Evolutionary conservation across 2,113 vertebrate genomes (phyloP).

Genomic region (Dinomys branickii): DNA sequence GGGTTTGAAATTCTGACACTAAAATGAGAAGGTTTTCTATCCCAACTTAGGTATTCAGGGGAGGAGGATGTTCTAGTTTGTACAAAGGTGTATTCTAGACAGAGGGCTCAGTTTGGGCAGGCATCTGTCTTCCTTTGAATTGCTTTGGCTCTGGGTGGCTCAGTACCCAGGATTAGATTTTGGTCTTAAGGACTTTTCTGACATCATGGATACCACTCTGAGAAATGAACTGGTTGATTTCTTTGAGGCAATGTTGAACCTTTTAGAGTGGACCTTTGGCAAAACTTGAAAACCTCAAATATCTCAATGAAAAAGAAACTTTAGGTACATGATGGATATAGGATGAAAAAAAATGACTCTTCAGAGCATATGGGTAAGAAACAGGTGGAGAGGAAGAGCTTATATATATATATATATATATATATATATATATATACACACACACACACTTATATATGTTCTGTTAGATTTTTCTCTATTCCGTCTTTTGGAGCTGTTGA

Average conservation of each 20-base stretch:
- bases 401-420: no score
- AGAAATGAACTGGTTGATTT: background rate
- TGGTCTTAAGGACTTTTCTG: background rate
- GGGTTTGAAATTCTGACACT: background rate
- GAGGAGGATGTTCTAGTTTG: background rate
- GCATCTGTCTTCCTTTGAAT: background rate
- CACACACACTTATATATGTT: no score
- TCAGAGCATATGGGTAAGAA: conserved; percentile 30
- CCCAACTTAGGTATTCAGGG: background rate
- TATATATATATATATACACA: no score
- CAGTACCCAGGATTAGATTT: background rate
- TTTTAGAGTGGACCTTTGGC: background rate
- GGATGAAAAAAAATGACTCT: background rate
- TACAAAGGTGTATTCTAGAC: background rate
- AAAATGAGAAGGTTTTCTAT: background rate
- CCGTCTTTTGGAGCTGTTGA: background rate
- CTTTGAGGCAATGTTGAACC: background rate
- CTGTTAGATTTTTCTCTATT: background rate
- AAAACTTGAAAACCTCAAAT: conserved; percentile 15
- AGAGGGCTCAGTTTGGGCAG: background rate
- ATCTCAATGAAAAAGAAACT: conserved; percentile 34
- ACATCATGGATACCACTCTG: background rate
- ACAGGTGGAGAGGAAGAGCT: background rate
- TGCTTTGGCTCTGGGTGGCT: background rate
- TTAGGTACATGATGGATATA: background rate